phyloP scores from a whole-genome alignment of 2,888 invertebrate species.

The Pseudococcus longispinus region DNA sequence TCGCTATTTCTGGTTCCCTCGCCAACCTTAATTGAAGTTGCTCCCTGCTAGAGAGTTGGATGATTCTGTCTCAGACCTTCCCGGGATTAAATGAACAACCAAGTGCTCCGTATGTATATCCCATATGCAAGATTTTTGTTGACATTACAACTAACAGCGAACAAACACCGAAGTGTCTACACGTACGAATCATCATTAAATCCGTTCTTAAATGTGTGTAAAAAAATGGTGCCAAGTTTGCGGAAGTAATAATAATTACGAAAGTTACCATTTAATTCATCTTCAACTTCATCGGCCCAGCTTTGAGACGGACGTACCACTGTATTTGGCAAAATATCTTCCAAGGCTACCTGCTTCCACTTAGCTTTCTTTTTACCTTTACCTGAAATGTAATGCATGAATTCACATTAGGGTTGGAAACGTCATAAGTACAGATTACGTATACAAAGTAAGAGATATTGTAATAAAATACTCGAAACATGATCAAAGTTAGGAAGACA shows the following conservation, averaged over 20 bases:
- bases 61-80: conserved; percentile 77
- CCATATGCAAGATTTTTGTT: conserved; percentile 80
- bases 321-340: conserved; percentile 74
- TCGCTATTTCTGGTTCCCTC: conserved; percentile 78
- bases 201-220: neutral
- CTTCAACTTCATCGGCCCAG: conserved; percentile 87
- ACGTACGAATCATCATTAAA: conserved; percentile 46
- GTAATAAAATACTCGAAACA: neutral
- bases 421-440: neutral
- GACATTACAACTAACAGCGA: conserved; percentile 61
- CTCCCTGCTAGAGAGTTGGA: conserved; percentile 75
- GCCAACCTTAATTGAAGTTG: conserved; percentile 70
- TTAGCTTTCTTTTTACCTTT: conserved; percentile 89
- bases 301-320: conserved; percentile 66
- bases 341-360: conserved; percentile 81
- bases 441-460: neutral
- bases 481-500: neutral
- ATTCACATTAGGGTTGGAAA: neutral
- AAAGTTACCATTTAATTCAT: conserved; percentile 68
- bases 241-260: conserved; percentile 58
- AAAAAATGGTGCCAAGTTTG: conserved; percentile 45
- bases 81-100: conserved; percentile 66
- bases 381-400: conserved; percentile 64
- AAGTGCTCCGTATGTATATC: conserved; percentile 71
- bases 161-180: conserved; percentile 26